Percentiles rank a stretch among this genome's conserved stretches.
phyloP scores from a whole-genome alignment of 2,113 vertebrate genomes.

The Arenaria interpres region DNA sequence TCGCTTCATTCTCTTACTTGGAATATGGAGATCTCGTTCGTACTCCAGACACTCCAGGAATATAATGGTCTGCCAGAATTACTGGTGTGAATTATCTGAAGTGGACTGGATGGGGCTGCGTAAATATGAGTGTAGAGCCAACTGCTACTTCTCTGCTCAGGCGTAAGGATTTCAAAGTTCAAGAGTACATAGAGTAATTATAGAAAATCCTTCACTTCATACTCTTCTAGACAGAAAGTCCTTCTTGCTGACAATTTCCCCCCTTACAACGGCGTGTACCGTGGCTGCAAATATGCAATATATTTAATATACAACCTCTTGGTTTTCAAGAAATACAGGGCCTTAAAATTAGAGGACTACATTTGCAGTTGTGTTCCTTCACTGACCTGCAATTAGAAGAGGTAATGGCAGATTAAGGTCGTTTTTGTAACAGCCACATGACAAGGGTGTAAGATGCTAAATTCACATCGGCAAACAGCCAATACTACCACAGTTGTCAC shows the following conservation, averaged over 20 bases:
- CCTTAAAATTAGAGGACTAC: not conserved
- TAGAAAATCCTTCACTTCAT: not conserved
- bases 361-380: not conserved
- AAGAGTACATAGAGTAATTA: not conserved
- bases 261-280: not conserved
- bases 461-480: not conserved
- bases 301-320: not conserved
- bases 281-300: not conserved
- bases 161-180: not conserved
- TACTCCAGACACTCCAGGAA: not conserved
- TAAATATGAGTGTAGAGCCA: not conserved
- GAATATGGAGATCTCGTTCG: not conserved
- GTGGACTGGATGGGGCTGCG: not conserved
- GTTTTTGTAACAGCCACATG: not conserved
- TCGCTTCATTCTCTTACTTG: not conserved
- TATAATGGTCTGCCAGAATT: not conserved
- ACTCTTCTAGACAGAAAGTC: not conserved
- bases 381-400: not conserved
- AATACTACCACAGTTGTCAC: not conserved
- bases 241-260: not conserved
- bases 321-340: not conserved
- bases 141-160: not conserved
- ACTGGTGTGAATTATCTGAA: not conserved
- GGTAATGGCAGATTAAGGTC: not conserved
- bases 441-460: not conserved